Base-by-base conservation (phyloP, 2,888 invertebrate species). In the Sminthurinus aureus region DNA sequence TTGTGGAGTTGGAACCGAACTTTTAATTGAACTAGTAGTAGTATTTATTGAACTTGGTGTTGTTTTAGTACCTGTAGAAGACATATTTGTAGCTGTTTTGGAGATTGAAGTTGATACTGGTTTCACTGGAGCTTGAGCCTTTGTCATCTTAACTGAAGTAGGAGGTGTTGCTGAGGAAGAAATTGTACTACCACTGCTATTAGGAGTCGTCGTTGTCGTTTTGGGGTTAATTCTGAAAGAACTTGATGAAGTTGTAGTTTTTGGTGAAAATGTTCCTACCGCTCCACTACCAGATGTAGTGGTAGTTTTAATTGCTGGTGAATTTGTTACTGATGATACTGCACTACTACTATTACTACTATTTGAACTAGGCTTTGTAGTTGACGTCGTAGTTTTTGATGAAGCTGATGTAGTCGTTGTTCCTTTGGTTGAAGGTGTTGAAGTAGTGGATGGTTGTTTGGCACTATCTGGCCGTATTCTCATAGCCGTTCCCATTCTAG, bases 401-500 rank as follows among this genome's bases (percentile, higher is more conserved):
- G 8, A 12, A 18, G 69, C 22, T 6, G 22, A 18, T 69, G 69
- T 8, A 12, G n/a, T n/a, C 8, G 22, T 6, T 8, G 71, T 6
- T 71, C 22, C 11, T 6, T 71, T 71, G 20, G 71, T 22, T 11
- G 76, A 12, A 6, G n/a, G 51, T 38, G 74, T 38, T 74, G 50
- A 18, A 50, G 74, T 18, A 18, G 50, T 15, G 18, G 76, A 76
- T n/a, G 76, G 50, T 20, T 20, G 9, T 79, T 83, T 83, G 66
- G 73, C 64, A 73, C 20, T 52, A 9, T 83, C 83, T 79, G 64
- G 66, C 8, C 69, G 75, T 22, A 75, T 22, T 73, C 75, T 71
- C 20, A 64, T 52, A 38, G 82, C 52, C 13, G 79, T 69, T 50
- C 81, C 81, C 76, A 71, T 66, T 24, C 82, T 52, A 66, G 82